Evolutionary conservation across 1,140 invertebrate species (phyloP), one percentile per base, ranked within the genome.

Genomic region (Scaptomyza hsui): DNA sequence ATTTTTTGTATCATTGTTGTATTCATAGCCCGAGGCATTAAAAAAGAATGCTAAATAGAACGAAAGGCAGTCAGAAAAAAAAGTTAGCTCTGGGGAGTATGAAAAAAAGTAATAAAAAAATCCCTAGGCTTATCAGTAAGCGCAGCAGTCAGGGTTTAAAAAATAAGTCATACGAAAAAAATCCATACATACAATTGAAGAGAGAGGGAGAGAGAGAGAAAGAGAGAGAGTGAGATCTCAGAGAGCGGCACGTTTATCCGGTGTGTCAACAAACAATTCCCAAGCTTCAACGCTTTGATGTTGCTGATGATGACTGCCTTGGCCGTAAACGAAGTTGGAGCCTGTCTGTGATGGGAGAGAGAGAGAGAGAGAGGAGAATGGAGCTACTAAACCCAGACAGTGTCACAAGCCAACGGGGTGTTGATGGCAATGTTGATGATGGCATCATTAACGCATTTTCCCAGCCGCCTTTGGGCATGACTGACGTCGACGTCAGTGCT

Each of bases 181-280:
- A 15, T 29, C 19, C 19, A 42, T 21, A 48, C 15, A 21, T 19
- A 26, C n/a, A 12, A 7, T 29, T 19, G 35, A 6, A 24, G 51
- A 61, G 39, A 52, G 24, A 51, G 35, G 52, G 48, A 60, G 69
- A 63, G n/a, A n/a, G n/a, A n/a, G n/a, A n/a, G n/a, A n/a, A n/a
- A 42, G 42, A 15, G 37, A 47, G 72, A 15, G 44, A 48, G 53
- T 29, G 45, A 51, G 61, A 35, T 60, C 32, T 68, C 1, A 32
- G 41, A 65, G 49, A 63, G 51, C 51, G 53, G 21, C 60, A 64
- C 82, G 80, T 72, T 89, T 75, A 89, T 89, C 85, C 86, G 85
- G 85, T 89, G 86, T 89, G 86, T 89, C 80, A 89, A 89, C 86
- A 89, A 89, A 89, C 86, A 89, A 89, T 89, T 89, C 75, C 74